Evolutionary conservation across 2,113 vertebrate genomes (phyloP).

Genomic region (Hirundichthys speculiger): DNA sequence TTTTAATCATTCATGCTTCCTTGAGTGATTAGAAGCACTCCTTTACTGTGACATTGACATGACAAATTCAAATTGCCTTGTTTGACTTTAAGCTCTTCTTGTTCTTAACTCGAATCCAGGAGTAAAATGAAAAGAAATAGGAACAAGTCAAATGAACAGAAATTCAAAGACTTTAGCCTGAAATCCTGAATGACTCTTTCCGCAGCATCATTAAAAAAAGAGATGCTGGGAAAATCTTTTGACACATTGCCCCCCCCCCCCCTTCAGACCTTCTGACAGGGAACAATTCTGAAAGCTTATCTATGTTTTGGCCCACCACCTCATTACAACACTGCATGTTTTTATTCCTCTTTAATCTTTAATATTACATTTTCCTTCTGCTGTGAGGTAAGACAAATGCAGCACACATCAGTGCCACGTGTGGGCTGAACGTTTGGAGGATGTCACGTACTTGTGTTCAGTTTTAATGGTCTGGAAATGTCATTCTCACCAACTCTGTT

Average conservation of each 20-base stretch:
- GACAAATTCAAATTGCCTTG: too few relatives aligned
- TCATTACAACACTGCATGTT: not conserved
- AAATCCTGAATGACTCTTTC: not conserved
- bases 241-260: not conserved
- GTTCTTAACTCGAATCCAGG: not conserved
- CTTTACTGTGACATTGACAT: too few relatives aligned
- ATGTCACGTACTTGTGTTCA: slow-evolving; percentile 11
- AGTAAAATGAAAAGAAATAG: not conserved
- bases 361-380: not conserved
- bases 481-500: slow-evolving; percentile 7
- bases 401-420: slow-evolving; percentile 9
- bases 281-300: not conserved
- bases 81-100: not conserved
- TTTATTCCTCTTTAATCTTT: not conserved
- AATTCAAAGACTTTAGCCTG: not conserved
- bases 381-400: slow-evolving; percentile 18
- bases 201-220: slow-evolving; percentile 1
- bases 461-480: slow-evolving; percentile 47
- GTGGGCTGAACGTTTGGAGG: slow-evolving; percentile 22
- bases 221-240: not conserved
- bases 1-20: too few relatives aligned
- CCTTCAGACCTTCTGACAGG: not conserved
- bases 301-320: not conserved
- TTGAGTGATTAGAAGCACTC: too few relatives aligned
- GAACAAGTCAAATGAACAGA: too few relatives aligned